phyloP scores from a whole-genome alignment of 2,797 vertebrate genomes.

The Caiman crocodilus region DNA sequence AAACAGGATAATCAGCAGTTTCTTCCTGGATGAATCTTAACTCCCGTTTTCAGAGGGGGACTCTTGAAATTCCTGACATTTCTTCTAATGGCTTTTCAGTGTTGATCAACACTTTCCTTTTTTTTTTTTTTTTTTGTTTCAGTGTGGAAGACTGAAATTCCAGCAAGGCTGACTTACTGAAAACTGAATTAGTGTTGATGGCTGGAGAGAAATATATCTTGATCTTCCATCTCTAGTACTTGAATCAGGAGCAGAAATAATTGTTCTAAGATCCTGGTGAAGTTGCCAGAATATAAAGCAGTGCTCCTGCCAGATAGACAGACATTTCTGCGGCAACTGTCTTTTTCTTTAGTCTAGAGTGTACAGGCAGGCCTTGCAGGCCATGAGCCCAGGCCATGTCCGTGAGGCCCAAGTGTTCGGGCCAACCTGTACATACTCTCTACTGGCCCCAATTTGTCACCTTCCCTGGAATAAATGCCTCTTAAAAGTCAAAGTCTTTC shows the following conservation, averaged over 20 bases:
- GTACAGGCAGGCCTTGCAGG: background rate
- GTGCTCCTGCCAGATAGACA: conserved; percentile 70
- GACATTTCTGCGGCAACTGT: conserved; percentile 43
- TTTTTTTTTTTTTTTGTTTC: conserved; percentile 29
- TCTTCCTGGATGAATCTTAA: background rate
- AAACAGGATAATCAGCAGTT: background rate
- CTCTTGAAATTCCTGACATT: conserved; percentile 34
- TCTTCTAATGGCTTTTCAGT: conserved; percentile 55
- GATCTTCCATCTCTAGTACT: conserved; percentile 45
- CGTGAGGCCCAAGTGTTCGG: too few relatives aligned
- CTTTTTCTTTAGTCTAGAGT: background rate
- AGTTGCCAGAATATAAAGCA: conserved; percentile 46
- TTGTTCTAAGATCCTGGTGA: conserved; percentile 56
- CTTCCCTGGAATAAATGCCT: too few relatives aligned
- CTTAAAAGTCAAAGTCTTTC: too few relatives aligned
- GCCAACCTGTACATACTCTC: too few relatives aligned
- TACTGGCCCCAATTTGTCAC: too few relatives aligned
- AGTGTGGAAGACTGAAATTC: conserved; percentile 65
- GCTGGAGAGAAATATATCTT: conserved; percentile 57
- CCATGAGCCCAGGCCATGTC: too few relatives aligned
- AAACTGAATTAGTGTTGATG: conserved; percentile 68
- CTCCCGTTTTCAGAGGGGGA: background rate
- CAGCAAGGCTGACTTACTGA: conserved; percentile 70
- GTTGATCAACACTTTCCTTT: conserved; percentile 41
- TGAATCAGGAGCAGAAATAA: conserved; percentile 70